phyloP scores from a whole-genome alignment of 2,888 invertebrate genomes.

The Glomeris marginata region DNA sequence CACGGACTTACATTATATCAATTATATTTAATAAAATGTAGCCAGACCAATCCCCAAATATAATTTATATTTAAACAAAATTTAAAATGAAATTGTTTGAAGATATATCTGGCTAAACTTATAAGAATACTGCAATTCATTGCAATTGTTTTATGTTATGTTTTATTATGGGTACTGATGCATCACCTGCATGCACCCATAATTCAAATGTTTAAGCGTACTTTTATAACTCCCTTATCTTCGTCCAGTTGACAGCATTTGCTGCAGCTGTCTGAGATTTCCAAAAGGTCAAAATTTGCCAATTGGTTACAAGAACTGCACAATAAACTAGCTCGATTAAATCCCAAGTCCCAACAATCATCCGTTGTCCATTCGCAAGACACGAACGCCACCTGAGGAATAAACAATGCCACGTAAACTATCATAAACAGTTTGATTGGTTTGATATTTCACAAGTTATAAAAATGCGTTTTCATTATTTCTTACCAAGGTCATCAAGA shows the following conservation, averaged over 20 bases:
- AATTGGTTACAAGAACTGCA: slow-evolving; percentile 82
- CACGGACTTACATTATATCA: no score
- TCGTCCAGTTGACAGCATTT: slow-evolving; percentile 69
- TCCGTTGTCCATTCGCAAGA: slow-evolving; percentile 49
- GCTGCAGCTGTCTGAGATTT: slow-evolving; percentile 51
- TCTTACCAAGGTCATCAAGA: neutral
- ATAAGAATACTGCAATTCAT: no score
- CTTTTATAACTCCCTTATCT: slow-evolving; percentile 42
- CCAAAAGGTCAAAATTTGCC: slow-evolving; percentile 52
- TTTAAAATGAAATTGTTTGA: no score
- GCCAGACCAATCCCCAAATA: no score
- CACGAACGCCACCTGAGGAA: neutral
- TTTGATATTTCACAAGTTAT: neutral
- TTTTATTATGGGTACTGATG: no score
- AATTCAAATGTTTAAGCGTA: slow-evolving; percentile 5
- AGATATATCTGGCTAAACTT: no score
- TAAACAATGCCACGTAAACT: neutral
- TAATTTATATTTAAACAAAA: no score
- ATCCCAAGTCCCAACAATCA: slow-evolving; percentile 72
- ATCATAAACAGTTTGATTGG: neutral
- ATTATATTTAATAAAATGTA: no score
- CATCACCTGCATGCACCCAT: no score
- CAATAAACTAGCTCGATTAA: slow-evolving; percentile 65
- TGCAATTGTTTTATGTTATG: no score
- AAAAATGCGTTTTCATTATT: neutral